A percentile compares a stretch with the other conserved stretches of the same genome.
These are phyloP conservation scores for Nesogale talazaci DNA, from an alignment of 2,113 vertebrate species.

Conservation along the genomic window DNA sequence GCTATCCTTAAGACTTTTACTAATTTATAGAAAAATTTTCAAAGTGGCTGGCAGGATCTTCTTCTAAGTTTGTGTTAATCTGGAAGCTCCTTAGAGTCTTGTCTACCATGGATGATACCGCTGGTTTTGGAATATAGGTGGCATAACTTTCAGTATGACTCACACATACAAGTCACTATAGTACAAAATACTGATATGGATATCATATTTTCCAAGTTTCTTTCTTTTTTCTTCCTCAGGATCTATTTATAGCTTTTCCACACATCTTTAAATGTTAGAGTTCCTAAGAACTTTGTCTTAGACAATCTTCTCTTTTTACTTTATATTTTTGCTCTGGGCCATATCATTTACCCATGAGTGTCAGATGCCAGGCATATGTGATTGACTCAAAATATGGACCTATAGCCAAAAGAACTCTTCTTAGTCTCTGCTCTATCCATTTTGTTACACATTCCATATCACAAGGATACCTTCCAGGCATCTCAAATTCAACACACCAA, in stretches of 20 bases:
- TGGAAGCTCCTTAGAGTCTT: too few species aligned
- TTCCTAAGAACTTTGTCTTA: background rate
- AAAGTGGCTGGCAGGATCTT: too few species aligned
- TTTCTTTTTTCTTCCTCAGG: background rate
- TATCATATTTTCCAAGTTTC: background rate
- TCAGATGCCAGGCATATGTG: background rate
- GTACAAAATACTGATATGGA: background rate
- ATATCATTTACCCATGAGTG: background rate
- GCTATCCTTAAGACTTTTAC: too few species aligned
- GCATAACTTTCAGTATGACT: background rate
- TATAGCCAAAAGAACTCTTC: background rate
- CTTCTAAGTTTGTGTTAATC: too few species aligned
- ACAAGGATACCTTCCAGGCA: background rate
- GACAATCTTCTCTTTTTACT: background rate
- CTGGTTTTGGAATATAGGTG: background rate
- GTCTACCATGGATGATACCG: too few species aligned
- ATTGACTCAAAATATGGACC: background rate
- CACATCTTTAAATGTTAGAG: background rate
- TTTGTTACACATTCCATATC: background rate
- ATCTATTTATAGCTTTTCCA: background rate
- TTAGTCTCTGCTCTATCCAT: background rate
- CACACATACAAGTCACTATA: background rate
- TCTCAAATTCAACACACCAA: background rate
- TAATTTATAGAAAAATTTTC: too few species aligned
- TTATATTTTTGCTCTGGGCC: slow-evolving; percentile 8